Evolutionary conservation across 2,888 invertebrate genomes (phyloP).

Genomic region (Mimas tiliae): DNA sequence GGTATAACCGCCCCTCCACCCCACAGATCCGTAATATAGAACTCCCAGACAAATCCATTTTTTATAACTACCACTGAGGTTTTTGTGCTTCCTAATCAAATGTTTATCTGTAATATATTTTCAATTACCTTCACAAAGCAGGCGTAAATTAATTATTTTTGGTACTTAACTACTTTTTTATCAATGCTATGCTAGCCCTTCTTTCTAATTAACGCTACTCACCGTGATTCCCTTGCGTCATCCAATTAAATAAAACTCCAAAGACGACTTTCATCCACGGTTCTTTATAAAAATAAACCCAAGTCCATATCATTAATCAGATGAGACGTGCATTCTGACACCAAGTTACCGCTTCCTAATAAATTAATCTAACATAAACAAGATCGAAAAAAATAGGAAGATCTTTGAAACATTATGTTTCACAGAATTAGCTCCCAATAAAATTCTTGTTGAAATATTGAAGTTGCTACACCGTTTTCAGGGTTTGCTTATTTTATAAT

Average conservation of each 20-base stretch:
- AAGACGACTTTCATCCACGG: constrained; percentile 44
- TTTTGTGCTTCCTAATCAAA: not conserved
- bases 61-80: no score
- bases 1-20: no score
- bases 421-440: constrained; percentile 27
- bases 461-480: constrained; percentile 32
- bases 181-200: constrained; percentile 16
- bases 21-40: no score
- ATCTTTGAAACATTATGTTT: constrained; percentile 27
- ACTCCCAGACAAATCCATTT: no score
- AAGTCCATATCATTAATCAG: constrained; percentile 68
- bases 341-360: constrained; percentile 60
- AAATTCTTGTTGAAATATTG: constrained; percentile 32
- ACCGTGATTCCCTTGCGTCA: constrained; percentile 54
- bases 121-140: not conserved
- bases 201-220: constrained; percentile 30
- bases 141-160: not conserved
- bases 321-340: constrained; percentile 53
- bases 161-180: constrained; percentile 15
- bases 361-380: constrained; percentile 65
- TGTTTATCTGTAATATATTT: not conserved
- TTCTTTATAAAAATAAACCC: constrained; percentile 55
- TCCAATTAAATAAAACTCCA: constrained; percentile 61
- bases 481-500: constrained; percentile 43
- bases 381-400: constrained; percentile 45